Percentiles rank a stretch among this genome's conserved stretches.
phyloP scores from a whole-genome alignment of 2,113 vertebrate species.

The Ceuthmochares aereus region DNA sequence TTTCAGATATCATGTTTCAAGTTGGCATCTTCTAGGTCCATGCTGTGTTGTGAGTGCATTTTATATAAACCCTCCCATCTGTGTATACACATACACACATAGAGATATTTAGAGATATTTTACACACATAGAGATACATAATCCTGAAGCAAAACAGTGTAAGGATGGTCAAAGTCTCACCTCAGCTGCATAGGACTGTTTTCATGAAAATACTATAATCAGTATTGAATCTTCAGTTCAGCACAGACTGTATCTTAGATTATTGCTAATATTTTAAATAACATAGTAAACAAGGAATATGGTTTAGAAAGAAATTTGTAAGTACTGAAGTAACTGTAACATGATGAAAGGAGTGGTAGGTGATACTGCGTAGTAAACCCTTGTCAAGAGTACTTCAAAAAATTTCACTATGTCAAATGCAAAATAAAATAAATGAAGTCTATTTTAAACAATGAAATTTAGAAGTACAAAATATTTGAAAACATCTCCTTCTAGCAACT shows the following conservation, averaged over 20 bases:
- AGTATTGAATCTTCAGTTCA: neutral
- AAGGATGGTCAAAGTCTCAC: neutral
- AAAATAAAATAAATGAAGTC: neutral
- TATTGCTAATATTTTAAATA: neutral
- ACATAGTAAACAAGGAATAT: neutral
- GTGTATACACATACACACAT: neutral
- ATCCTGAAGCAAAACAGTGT: fast-evolving
- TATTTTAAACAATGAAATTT: neutral
- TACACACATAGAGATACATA: neutral
- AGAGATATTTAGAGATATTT: neutral
- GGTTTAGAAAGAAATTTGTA: neutral
- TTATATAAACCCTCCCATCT: neutral
- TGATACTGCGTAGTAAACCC: neutral
- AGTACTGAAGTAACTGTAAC: neutral
- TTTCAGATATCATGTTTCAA: neutral
- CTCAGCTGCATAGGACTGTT: neutral
- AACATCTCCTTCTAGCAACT: neutral
- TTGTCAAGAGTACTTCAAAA: neutral
- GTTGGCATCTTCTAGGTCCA: fast-evolving
- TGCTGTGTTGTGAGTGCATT: neutral
- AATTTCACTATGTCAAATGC: neutral
- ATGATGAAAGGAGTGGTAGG: neutral
- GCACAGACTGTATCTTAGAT: neutral
- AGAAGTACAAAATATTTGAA: neutral
- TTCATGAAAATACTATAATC: neutral